phyloP scores from a whole-genome alignment of 2,888 invertebrate genomes.

The Diarsia rubi region DNA sequence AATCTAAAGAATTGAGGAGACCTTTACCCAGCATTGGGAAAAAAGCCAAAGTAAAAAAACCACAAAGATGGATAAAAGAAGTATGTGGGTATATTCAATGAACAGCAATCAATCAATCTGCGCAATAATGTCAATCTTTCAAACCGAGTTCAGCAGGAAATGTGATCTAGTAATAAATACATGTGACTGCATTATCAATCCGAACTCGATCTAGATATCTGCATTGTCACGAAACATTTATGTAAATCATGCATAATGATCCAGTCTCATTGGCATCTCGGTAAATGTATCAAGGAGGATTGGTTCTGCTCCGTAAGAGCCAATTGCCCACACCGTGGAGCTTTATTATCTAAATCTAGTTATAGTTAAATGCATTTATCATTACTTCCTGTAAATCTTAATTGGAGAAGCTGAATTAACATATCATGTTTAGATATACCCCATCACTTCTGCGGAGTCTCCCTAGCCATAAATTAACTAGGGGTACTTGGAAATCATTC shows the following conservation, averaged over 20 bases:
- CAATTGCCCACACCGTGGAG: neutral
- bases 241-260: slow-evolving; percentile 54
- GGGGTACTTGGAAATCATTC: neutral
- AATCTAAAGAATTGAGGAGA: too few species aligned
- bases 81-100: neutral
- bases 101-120: neutral
- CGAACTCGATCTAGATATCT: slow-evolving; percentile 13
- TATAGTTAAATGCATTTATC: slow-evolving; percentile 1
- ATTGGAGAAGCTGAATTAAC: neutral
- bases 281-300: slow-evolving; percentile 78
- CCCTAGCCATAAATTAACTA: neutral
- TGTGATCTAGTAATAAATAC: slow-evolving; percentile 20
- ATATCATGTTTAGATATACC: neutral
- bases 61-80: slow-evolving; percentile 6
- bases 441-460: neutral
- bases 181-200: slow-evolving; percentile 18
- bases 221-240: slow-evolving; percentile 49
- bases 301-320: slow-evolving; percentile 61
- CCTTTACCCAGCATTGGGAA: too few species aligned
- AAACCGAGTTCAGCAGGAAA: slow-evolving; percentile 48
- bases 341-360: neutral
- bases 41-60: too few species aligned
- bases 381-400: neutral
- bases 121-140: slow-evolving; percentile 14
- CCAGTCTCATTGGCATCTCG: slow-evolving; percentile 42